Percentiles rank a stretch among this genome's conserved stretches.
These are phyloP conservation scores for Phrynocephalus forsythii DNA, from an alignment of 2,797 vertebrate genomes.

Conservation along the genomic window DNA sequence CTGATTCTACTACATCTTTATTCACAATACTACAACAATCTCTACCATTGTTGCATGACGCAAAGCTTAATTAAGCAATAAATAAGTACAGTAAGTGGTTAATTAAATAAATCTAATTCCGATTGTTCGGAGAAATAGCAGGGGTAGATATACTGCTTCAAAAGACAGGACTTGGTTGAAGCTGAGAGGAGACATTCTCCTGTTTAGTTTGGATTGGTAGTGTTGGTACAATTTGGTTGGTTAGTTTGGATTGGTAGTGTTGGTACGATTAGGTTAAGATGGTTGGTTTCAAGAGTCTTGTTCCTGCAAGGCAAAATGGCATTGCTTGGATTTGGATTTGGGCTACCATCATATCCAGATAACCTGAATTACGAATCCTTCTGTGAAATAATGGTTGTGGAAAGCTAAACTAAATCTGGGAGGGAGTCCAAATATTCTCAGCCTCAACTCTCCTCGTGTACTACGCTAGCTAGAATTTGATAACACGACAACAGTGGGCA, in stretches of 20 bases:
- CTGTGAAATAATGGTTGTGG: conserved; percentile 69
- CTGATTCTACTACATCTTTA: conserved; percentile 69
- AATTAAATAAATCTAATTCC: conserved; percentile 70
- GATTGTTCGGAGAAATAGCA: conserved; percentile 69
- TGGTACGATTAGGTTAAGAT: conserved; percentile 58
- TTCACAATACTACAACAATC: conserved; percentile 68
- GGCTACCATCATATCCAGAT: conserved; percentile 63
- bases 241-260: too few relatives aligned
- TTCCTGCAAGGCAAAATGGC: conserved; percentile 63
- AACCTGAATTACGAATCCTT: conserved; percentile 47
- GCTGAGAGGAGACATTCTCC: conserved; percentile 49
- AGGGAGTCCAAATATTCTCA: conserved; percentile 64
- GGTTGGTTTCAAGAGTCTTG: conserved; percentile 53
- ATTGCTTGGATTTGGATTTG: conserved; percentile 63
- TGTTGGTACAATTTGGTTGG: too few relatives aligned
- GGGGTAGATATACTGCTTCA: conserved; percentile 66
- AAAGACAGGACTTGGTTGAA: conserved; percentile 60
- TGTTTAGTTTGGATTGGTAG: conserved; percentile 52
- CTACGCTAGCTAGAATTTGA: conserved; percentile 61
- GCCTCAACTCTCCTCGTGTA: conserved; percentile 65
- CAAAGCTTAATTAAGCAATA: conserved; percentile 71
- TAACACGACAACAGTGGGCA: conserved; percentile 62
- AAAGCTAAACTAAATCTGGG: conserved; percentile 62
- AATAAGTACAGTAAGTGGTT: conserved; percentile 68
- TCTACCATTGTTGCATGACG: conserved; percentile 59